Conservation (phyloP, 23 tunicate genomes). For the Botrylloides violaceus region DNA sequence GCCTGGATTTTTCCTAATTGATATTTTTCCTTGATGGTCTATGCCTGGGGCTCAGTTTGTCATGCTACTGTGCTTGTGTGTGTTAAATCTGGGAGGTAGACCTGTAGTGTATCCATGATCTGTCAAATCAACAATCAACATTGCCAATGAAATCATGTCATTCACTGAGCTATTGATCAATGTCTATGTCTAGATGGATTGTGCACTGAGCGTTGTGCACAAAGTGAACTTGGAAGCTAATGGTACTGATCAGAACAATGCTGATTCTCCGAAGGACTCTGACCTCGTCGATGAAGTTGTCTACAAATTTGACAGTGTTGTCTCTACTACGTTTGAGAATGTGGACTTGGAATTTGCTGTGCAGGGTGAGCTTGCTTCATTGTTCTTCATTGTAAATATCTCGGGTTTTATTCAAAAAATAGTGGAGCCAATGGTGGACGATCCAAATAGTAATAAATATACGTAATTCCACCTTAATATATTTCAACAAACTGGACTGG, state of each 20-base stretch:
- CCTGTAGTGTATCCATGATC: too few relatives aligned
- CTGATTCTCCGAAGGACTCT: conserved; percentile 17
- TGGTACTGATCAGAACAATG: not conserved
- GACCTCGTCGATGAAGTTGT: conserved; percentile 39
- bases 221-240: not conserved
- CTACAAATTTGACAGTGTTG: conserved; percentile 34
- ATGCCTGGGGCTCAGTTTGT: too few relatives aligned
- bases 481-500: too few relatives aligned
- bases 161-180: too few relatives aligned
- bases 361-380: not conserved
- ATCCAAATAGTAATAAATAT: too few relatives aligned
- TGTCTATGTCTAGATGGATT: conserved; percentile 49
- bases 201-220: conserved; percentile 45
- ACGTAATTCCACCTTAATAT: too few relatives aligned
- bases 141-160: not conserved
- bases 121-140: too few relatives aligned
- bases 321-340: conserved; percentile 31
- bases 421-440: conserved; percentile 16
- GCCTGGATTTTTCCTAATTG: too few relatives aligned
- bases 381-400: not conserved
- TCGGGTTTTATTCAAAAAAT: not conserved
- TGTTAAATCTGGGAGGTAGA: too few relatives aligned
- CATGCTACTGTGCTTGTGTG: too few relatives aligned
- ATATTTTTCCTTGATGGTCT: too few relatives aligned
- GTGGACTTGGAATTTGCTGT: conserved; percentile 43